Base-by-base conservation (phyloP, 2,888 invertebrate species). In the Seladonia tumulorum region DNA sequence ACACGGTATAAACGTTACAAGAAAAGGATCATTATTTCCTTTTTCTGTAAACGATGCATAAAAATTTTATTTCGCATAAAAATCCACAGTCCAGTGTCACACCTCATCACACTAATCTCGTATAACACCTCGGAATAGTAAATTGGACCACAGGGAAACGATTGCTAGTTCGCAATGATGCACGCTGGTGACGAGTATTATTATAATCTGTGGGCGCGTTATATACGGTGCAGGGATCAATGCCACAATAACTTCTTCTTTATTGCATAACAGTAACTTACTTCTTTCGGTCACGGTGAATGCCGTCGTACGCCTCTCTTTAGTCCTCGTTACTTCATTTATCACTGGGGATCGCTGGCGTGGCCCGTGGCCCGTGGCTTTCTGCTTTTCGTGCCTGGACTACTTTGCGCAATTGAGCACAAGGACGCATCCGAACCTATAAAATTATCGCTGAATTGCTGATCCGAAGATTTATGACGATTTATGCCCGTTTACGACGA, bases 181-280 rank as follows among this genome's bases (percentile, higher is more conserved):
- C 22, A 60, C 14, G 25, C 14, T 14, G 4, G 66, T 79, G 74
- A 79, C 71, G 77, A 72, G 60, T 81, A 71, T 82, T 76, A 7
- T 79, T 35, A 70, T 68, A 75, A 84, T 63, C 60, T 29, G 60
- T 7, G 60, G 25, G 2, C 25, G 60, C 60, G 60, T 16, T 76
- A 78, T 57, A 60, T 57, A 60, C 81, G 79, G 81, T 74, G 39
- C 79, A 42, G 66, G 74, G 74, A 77, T 73, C 86, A 85, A 90
- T 85, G 83, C 76, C 49, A 75, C 74, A 83, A 90, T 88, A 90
- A 82, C 79, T 85, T 80, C 76, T 82, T 88, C 90, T 88, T 88
- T 85, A 87, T 89, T 88, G 87, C 88, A 86, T 89, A 90, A 90
- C 85, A 88, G 90, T 89, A 89, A 89, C 85, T 85, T 83, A 82